Evolutionary conservation across 64 coral and sea anemone species (phyloP), one percentile per base, ranked within the genome.

Genomic region (Orbicella faveolata): DNA sequence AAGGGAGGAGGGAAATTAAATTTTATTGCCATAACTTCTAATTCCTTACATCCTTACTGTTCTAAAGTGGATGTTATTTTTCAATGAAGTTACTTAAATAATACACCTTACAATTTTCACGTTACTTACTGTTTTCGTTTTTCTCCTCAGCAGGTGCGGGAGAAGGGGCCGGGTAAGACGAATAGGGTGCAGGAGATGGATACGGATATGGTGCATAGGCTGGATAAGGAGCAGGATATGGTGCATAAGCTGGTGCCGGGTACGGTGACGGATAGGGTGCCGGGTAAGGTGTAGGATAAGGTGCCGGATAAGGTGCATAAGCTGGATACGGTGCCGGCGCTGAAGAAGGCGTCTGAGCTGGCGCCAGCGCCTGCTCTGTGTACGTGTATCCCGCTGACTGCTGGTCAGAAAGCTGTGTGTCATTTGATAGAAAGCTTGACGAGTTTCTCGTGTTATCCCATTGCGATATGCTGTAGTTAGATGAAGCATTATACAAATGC

Each of bases 351-450:
- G 77, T 39, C 72, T 55, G 78, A 62, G 78, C 41, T 74, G 54
- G 36, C 53, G 63, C 80, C 73, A 52, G 89, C 16, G 52, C 79
- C 79, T 81, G 89, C 26, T 73, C 80, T 16, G 81, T n/a, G 25
- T 75, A 74, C 13, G 79, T 74, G 35, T 83, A 91, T 55, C 51
- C 73, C 34, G 89, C 89, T 91, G 89, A 51, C 80, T 91, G 89
- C 23, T 91, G 80, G 21, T 59, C 41, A 10, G 65, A 52, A 72
- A 72, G 17, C 23, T 70, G 37, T 51, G 82, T 85, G 39, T 39
- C 68, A 44, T 70, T 85, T 54, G 63, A 26, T 0, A 85, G 36
- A 17, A 26, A 72, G 52, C 25, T n/a, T 0, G 82, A 44, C 10
- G 41, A 51, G 25, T 73, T 85, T 30, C 30, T 39, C 10, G 82